Base-by-base conservation (phyloP, 2,113 vertebrate species). In the Coturnix japonica region DNA sequence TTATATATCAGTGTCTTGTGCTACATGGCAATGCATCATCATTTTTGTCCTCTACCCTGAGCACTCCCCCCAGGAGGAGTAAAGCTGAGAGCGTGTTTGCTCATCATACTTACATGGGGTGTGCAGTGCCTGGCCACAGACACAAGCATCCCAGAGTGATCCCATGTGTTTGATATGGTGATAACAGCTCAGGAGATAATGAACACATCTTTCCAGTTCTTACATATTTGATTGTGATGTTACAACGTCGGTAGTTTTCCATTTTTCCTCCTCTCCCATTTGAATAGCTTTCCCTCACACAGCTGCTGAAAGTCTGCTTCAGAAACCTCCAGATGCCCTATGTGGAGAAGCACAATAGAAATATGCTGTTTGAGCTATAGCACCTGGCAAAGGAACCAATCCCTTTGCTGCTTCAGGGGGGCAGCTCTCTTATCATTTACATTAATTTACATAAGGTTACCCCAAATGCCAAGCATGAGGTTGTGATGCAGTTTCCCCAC, bases 191-290 rank as follows among this genome's bases (percentile, higher is more conserved):
- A 54, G 47, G 79, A 91, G 59, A 43, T 18, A 64, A 75, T 8
- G 59, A 90, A 11, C 65, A 53, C 43, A 30, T 67, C 54, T 73
- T 94, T 83, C 60, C 53, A 93, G 72, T 25, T 95, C 67, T 80
- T 95, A 26, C 81, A 91, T 94, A 91, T 91, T 94, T 96, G 69
- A 94, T 81, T 43, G 65, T 11, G 44, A 64, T 51, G 54, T 56
- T 89, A 75, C 35, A 70, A 44, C 31, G 14, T 11, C 39, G 70
- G n/a, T 51, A 53, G 19, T 49, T 89, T 94, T 76, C 72, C 41
- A 51, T 71, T 75, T 77, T 47, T 17, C 49, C 70, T 43, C 49
- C 82, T 57, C 47, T 85, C 33, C 46, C 56, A 35, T 77, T 75
- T 81, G 65, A 88, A 81, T 5, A 64, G 37, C 54, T 87, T 92